Evolutionary conservation across 2,113 vertebrate genomes (phyloP).

Genomic region (Toxotes chatareus): DNA sequence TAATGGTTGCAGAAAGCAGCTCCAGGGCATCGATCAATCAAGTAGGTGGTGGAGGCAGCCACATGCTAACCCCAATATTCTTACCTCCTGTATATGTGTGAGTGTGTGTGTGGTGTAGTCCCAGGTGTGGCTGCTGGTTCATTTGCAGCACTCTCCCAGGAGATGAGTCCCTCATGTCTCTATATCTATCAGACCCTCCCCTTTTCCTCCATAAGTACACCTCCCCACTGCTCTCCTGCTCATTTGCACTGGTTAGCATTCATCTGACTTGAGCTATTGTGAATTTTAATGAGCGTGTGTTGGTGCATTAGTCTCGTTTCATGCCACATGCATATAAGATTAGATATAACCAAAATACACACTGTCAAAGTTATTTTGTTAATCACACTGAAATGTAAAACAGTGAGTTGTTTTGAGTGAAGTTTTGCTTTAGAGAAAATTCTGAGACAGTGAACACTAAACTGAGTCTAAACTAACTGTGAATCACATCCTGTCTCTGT

Average conservation of each 20-base stretch:
- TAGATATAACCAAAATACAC: neutral
- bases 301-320: constrained; percentile 14
- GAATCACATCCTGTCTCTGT: constrained; percentile 57
- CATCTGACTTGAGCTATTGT: constrained; percentile 41
- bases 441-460: neutral
- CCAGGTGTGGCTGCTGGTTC: constrained; percentile 72
- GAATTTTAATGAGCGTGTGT: constrained; percentile 39
- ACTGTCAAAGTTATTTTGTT: neutral
- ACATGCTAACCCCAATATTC: constrained; percentile 15
- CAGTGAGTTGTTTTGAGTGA: neutral
- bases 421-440: neutral
- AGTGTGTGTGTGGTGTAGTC: constrained; percentile 20
- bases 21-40: constrained; percentile 48
- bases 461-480: neutral
- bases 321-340: constrained; percentile 20
- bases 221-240: constrained; percentile 40
- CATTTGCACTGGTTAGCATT: constrained; percentile 69
- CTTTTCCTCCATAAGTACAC: constrained; percentile 44
- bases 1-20: constrained; percentile 6
- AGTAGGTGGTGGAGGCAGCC: constrained; percentile 13
- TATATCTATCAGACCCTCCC: constrained; percentile 57
- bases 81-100: neutral
- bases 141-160: constrained; percentile 60
- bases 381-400: neutral
- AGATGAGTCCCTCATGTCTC: constrained; percentile 63